A percentile compares a stretch with the other conserved stretches of the same genome.
Evolutionary conservation across 2,888 invertebrate species (phyloP).

Genomic region (Tillus elongatus): DNA sequence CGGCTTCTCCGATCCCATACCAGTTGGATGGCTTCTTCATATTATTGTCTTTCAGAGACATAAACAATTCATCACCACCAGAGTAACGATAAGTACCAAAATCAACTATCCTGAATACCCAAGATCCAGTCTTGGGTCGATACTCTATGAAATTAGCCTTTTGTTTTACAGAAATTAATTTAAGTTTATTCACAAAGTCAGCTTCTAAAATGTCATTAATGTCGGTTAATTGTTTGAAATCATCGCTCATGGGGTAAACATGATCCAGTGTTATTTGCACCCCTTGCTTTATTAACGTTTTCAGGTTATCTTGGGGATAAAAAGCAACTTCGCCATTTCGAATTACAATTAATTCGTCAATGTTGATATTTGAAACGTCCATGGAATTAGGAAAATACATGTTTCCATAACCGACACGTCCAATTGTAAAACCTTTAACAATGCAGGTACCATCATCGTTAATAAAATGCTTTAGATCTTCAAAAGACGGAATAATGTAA

Average conservation of each 20-base stretch:
- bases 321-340: slow-evolving; percentile 90
- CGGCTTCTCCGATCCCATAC: no score
- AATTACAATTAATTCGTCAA: slow-evolving; percentile 86
- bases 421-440: slow-evolving; percentile 80
- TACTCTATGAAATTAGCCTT: slow-evolving; percentile 90
- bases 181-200: slow-evolving; percentile 78
- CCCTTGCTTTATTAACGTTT: slow-evolving; percentile 77
- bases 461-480: slow-evolving; percentile 66
- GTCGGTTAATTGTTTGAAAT: slow-evolving; percentile 66
- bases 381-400: slow-evolving; percentile 77
- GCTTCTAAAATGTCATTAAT: slow-evolving; percentile 70
- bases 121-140: slow-evolving; percentile 89
- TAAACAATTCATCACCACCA: no score
- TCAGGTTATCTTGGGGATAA: slow-evolving; percentile 82
- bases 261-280: slow-evolving; percentile 89
- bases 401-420: slow-evolving; percentile 83
- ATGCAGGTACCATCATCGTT: slow-evolving; percentile 69
- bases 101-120: slow-evolving; percentile 93
- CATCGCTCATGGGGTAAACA: slow-evolving; percentile 89
- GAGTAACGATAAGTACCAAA: slow-evolving; percentile 88
- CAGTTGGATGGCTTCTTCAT: no score
- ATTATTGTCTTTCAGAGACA: no score
- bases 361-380: slow-evolving; percentile 74
- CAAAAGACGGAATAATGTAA: slow-evolving; percentile 80
- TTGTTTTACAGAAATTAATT: slow-evolving; percentile 78